Conservation (phyloP, 2,888 invertebrate genomes). For the Scelioninae gen. 1 region DNA sequence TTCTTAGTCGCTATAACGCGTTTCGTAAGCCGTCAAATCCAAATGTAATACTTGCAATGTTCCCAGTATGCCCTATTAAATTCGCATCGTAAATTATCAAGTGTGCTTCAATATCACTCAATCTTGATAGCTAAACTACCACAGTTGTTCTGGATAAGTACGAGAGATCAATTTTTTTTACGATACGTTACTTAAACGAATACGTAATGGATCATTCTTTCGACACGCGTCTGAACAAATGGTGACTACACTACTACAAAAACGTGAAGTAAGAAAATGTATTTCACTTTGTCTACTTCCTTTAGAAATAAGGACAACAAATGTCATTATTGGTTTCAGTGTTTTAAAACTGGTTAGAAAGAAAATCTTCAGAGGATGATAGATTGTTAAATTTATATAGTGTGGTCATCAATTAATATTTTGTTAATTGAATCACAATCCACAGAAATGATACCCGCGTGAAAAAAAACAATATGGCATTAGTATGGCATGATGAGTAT, state of each 20-base stretch:
- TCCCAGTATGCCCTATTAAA: conserved; percentile 33
- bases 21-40: conserved; percentile 26
- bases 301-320: background rate
- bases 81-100: conserved; percentile 57
- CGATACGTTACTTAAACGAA: conserved; percentile 38
- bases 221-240: conserved; percentile 24
- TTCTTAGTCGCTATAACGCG: background rate
- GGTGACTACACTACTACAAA: conserved; percentile 21
- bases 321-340: background rate
- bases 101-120: conserved; percentile 46
- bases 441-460: too few species aligned
- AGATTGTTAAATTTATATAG: background rate
- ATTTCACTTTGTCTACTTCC: background rate
- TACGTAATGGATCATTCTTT: conserved; percentile 36
- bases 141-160: conserved; percentile 42
- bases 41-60: conserved; percentile 15
- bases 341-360: background rate
- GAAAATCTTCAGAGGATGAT: background rate
- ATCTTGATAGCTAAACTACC: conserved; percentile 38
- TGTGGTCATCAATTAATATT: too few species aligned
- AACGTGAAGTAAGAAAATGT: background rate
- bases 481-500: too few species aligned
- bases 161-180: conserved; percentile 51
- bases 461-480: too few species aligned
- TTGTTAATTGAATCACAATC: too few species aligned